Conservation (phyloP, 2,797 vertebrate genomes). For the Mormyrops boulengeri region DNA sequence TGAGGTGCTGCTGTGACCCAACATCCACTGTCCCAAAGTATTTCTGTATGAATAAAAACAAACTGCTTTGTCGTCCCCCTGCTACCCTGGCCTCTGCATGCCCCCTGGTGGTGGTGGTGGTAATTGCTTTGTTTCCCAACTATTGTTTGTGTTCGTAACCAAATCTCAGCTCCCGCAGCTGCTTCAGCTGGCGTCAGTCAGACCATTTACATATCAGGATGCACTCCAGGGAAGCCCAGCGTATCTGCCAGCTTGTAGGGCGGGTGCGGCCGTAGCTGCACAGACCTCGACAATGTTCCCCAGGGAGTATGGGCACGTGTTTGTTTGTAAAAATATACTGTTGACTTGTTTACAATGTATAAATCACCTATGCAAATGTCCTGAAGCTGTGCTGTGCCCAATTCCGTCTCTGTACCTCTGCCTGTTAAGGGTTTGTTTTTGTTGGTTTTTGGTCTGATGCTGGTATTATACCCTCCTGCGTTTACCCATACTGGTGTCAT, state of each 20-base stretch:
- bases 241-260: not conserved
- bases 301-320: not conserved
- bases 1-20: slow-evolving; percentile 3
- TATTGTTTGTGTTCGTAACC: not conserved
- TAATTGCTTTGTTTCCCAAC: not conserved
- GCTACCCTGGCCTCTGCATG: not conserved
- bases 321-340: not conserved
- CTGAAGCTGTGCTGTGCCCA: not conserved
- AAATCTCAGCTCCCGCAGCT: not conserved
- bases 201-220: not conserved
- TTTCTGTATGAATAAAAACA: not conserved
- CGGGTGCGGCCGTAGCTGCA: not conserved
- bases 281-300: not conserved
- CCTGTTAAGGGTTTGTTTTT: not conserved
- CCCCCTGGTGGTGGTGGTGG: not conserved
- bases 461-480: not conserved
- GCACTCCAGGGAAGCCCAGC: not conserved
- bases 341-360: not conserved
- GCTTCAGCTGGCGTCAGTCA: not conserved
- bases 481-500: not conserved
- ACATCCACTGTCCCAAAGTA: not conserved
- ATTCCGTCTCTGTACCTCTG: not conserved
- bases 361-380: slow-evolving; percentile 8
- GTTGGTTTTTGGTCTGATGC: not conserved
- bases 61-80: not conserved